Evolutionary conservation across 1,140 invertebrate species (phyloP), one percentile per base, ranked within the genome.

Genomic region (Lutraria rhynchaena): DNA sequence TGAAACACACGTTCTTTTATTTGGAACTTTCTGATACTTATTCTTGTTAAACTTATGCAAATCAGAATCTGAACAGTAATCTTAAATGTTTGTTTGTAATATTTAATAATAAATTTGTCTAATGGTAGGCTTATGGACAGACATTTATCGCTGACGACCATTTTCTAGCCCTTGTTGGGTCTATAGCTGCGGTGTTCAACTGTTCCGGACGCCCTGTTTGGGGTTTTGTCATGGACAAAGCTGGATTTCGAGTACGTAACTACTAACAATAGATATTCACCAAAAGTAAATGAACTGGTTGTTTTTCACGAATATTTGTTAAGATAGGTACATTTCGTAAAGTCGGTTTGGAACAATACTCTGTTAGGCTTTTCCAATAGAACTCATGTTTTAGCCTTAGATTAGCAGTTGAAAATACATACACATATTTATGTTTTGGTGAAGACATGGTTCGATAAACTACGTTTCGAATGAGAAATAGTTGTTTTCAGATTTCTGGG

Each of bases 111-210:
- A n/a, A n/a, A n/a, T n/a, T n/a, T n/a, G n/a, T n/a, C n/a, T n/a
- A n/a, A n/a, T n/a, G n/a, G 53, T 19, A 91, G 90, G 86, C 91
- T 29, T 93, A 89, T 84, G 93, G 93, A 1, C 92, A 93, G 80
- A 91, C 89, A 5, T 93, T 92, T 80, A 93, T 93, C 63, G 80
- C 63, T 0, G 89, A 93, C 78, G 93, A 94, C 84, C 89, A 91
- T 69, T 93, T 93, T 75, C 87, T 94, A 61, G 91, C 93, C 0
- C 61, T 89, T 0, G 89, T 93, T 13, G 93, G 92, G 2, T 90
- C 93, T 0, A 58, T 93, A 35, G 88, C 92, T 15, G 87, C 93
- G 27, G 82, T 93, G 49, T 93, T 92, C 83, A 94, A 94, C 86
- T 87, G 89, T 37, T 67, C 81, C 19, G 92, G 92, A 7, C 71